A percentile compares a stretch with the other conserved stretches of the same genome.
Conservation (phyloP, 2,888 invertebrate species). For the Stegophylla sp. region DNA sequence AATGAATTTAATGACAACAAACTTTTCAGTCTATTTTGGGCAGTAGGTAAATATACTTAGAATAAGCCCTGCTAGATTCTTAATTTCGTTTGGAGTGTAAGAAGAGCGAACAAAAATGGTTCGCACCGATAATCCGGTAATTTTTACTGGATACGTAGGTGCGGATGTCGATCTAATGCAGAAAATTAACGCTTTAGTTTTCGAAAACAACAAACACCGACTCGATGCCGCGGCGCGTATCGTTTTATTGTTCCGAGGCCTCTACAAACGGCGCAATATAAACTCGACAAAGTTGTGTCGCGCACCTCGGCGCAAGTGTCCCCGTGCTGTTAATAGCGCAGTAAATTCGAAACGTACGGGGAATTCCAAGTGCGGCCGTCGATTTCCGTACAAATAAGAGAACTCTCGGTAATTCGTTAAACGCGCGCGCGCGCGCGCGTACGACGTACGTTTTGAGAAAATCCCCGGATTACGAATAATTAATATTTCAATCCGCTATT, state of each 20-base stretch:
- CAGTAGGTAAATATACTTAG: too few species aligned
- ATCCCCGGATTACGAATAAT: slow-evolving; percentile 55
- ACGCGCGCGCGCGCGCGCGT: too few species aligned
- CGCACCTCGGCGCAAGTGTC: slow-evolving; percentile 16
- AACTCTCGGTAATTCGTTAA: slow-evolving; percentile 54
- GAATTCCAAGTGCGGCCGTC: slow-evolving; percentile 35
- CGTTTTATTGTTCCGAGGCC: not conserved
- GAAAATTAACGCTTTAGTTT: not conserved
- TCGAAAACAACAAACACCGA: not conserved
- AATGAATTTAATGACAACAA: too few species aligned
- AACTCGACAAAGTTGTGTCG: slow-evolving; percentile 40
- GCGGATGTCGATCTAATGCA: slow-evolving; percentile 4
- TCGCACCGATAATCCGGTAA: too few species aligned
- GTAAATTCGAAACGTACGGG: slow-evolving; percentile 36
- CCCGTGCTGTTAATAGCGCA: slow-evolving; percentile 30
- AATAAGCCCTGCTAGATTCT: not conserved
- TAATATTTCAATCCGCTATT: slow-evolving; percentile 51
- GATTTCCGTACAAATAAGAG: slow-evolving; percentile 30
- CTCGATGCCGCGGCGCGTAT: slow-evolving; percentile 4
- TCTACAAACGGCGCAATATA: not conserved
- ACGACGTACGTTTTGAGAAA: slow-evolving; percentile 44
- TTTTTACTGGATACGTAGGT: too few species aligned
- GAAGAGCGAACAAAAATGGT: too few species aligned
- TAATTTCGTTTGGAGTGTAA: not conserved
- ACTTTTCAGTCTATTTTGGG: too few species aligned